Base-by-base conservation (phyloP, 2,797 vertebrate genomes). In the Chanos chanos region DNA sequence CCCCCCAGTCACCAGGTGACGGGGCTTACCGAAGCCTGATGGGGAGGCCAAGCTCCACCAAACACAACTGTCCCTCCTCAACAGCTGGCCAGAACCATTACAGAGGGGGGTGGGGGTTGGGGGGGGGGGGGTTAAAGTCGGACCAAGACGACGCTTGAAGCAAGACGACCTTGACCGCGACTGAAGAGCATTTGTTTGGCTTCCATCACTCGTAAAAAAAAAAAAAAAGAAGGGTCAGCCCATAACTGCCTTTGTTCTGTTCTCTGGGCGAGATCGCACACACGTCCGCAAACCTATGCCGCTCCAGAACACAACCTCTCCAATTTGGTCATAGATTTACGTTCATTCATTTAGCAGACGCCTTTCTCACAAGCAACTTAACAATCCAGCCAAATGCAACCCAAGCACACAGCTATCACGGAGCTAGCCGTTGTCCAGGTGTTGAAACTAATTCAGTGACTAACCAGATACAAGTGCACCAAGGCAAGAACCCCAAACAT, bases 51-150 rank as follows among this genome's bases (percentile, higher is more conserved):
- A 39, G 48, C 43, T 18, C 63, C 15, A 21, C 6, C 12, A 51
- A 53, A 39, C 62, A 68, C 64, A 71, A 76, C 75, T 79, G 75
- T 68, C 40, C 41, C 34, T 53, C 60, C 30, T 69, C 34, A 41
- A 60, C 74, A 45, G 45, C 56, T 68, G 69, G 66, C 61, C 24
- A 25, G 41, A 5, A 47, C 70, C 55, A 66, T 74, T 78, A 73
- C 47, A 56, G n/a, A n/a, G n/a, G n/a, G n/a, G n/a, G n/a, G n/a
- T n/a, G n/a, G n/a, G n/a, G n/a, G n/a, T n/a, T n/a, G n/a, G n/a
- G n/a, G n/a, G n/a, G n/a, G n/a, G n/a, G 66, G 67, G 69, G 61
- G 76, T 75, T 73, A 75, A 43, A 54, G 27, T 45, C 59, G 50
- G 43, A 48, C 52, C 27, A 41, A 27, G 44, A 56, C 53, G 56